Percentiles rank a stretch among this genome's conserved stretches.
Evolutionary conservation across 2,113 vertebrate genomes (phyloP).

Genomic region (Corapipo altera): DNA sequence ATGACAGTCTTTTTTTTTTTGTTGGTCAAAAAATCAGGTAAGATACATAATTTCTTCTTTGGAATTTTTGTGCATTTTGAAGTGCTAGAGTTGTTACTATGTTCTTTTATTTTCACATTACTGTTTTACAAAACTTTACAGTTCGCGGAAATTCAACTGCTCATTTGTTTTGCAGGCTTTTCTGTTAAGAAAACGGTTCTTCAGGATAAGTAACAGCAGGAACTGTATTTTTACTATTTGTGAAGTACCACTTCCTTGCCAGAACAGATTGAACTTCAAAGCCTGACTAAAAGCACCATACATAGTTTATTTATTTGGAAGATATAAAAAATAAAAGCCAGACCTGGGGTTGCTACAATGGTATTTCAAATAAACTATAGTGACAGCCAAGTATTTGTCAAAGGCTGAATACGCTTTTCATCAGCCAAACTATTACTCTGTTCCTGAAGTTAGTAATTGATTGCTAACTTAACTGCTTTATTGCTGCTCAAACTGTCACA

Average conservation of each 20-base stretch:
- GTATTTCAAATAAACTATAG: slow-evolving; percentile 57
- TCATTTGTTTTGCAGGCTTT: slow-evolving; percentile 54
- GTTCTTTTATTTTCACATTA: not conserved
- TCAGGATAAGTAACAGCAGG: slow-evolving; percentile 40
- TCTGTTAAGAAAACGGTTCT: slow-evolving; percentile 57
- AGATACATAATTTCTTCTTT: not conserved
- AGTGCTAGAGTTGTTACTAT: not conserved
- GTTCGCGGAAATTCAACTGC: not conserved
- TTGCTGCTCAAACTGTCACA: not conserved
- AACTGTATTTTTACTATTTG: slow-evolving; percentile 68
- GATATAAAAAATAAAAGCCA: slow-evolving; percentile 59
- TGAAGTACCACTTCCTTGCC: slow-evolving; percentile 54
- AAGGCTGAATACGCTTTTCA: slow-evolving; percentile 47
- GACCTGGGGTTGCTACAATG: not conserved
- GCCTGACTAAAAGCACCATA: slow-evolving; percentile 46
- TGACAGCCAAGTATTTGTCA: slow-evolving; percentile 53
- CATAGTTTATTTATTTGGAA: slow-evolving; percentile 66
- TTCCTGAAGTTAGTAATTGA: slow-evolving; percentile 40
- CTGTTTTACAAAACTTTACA: slow-evolving; percentile 47
- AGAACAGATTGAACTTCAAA: slow-evolving; percentile 73
- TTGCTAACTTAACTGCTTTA: not conserved
- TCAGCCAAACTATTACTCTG: slow-evolving; percentile 12
- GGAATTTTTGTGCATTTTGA: not conserved
- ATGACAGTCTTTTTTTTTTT: not conserved
- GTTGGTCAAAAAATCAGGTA: slow-evolving; percentile 1